Evolutionary conservation across 2,888 invertebrate species (phyloP).

Genomic region (Amphipyra berbera): DNA sequence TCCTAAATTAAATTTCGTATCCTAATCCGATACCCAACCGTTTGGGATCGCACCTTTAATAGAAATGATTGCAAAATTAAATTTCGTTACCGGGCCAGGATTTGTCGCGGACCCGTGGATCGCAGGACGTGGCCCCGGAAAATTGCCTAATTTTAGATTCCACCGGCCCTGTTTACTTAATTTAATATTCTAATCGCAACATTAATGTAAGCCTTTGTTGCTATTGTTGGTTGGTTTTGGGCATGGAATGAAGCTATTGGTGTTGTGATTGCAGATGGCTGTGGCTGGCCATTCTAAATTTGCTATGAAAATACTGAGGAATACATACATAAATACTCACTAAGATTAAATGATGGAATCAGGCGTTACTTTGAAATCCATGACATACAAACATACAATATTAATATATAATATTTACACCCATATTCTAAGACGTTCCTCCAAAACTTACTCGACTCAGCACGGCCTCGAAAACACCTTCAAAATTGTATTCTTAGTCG

Average conservation of each 20-base stretch:
- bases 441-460: too few relatives aligned
- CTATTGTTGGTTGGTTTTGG: slow-evolving; percentile 29
- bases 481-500: too few relatives aligned
- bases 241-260: slow-evolving; percentile 33
- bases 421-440: too few relatives aligned
- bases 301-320: not conserved
- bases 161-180: slow-evolving; percentile 60
- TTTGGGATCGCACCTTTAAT: slow-evolving; percentile 61
- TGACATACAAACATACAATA: too few relatives aligned
- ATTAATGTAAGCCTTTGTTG: slow-evolving; percentile 48
- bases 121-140: slow-evolving; percentile 48
- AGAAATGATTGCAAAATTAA: slow-evolving; percentile 64
- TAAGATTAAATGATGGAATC: too few relatives aligned
- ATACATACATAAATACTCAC: too few relatives aligned
- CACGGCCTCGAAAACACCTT: too few relatives aligned
- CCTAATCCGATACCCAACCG: slow-evolving; percentile 57
- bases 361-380: too few relatives aligned
- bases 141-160: slow-evolving; percentile 67
- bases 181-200: slow-evolving; percentile 72
- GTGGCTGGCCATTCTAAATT: not conserved
- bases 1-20: slow-evolving; percentile 53
- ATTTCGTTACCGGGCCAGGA: slow-evolving; percentile 49
- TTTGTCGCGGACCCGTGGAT: slow-evolving; percentile 45
- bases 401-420: too few relatives aligned
- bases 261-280: slow-evolving; percentile 9